These are phyloP conservation scores for Cheirogaleus medius DNA, from an alignment of 2,113 vertebrate species.

Conservation along the genomic window DNA sequence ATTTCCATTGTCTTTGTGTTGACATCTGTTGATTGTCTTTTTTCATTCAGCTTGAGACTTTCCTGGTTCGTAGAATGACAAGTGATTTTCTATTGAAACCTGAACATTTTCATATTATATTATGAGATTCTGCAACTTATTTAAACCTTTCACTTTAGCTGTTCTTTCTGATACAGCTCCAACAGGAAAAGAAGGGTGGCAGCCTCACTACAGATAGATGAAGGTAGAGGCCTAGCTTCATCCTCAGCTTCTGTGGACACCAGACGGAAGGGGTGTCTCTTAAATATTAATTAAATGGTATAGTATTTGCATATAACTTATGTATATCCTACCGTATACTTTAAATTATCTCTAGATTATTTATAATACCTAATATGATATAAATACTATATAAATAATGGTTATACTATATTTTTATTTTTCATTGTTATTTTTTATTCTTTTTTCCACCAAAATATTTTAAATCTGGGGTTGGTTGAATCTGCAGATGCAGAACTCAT, in stretches of 20 bases:
- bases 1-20: background rate
- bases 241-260: background rate
- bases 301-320: background rate
- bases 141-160: background rate
- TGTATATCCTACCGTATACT: background rate
- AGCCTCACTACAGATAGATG: background rate
- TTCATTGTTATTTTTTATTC: background rate
- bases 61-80: background rate
- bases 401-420: background rate
- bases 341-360: background rate
- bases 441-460: background rate
- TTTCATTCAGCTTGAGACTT: background rate
- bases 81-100: background rate
- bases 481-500: background rate
- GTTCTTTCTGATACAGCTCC: background rate
- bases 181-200: background rate
- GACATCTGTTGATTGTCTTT: background rate
- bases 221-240: background rate
- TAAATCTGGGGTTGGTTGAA: background rate
- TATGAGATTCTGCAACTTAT: background rate
- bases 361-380: background rate
- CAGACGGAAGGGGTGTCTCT: background rate
- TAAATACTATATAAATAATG: background rate
- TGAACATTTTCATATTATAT: background rate
- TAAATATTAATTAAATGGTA: background rate